Evolutionary conservation across 2,113 vertebrate species (phyloP), one percentile per base, ranked within the genome.

Genomic region (Tragelaphus strepsiceros): DNA sequence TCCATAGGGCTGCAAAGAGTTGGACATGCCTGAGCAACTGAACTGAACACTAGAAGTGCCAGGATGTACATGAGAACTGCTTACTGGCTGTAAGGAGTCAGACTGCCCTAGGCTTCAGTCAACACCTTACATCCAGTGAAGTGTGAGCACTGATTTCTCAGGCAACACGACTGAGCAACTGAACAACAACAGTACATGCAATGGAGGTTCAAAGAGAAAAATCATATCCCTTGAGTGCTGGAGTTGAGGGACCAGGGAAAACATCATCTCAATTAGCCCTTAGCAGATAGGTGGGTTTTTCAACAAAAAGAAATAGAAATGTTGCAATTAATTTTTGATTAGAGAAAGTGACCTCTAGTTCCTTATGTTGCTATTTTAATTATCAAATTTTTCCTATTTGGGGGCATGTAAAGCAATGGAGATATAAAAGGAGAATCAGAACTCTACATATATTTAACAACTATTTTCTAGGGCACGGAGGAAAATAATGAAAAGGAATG

Each of bases 401-500:
- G 53, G 22, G 6, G 14, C 53, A 97, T 78, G 71, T 88, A 95
- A 92, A 83, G 59, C 9, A 97, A 80, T 56, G 28, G n/a, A 71
- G 71, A 5, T 22, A 77, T 64, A 97, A 94, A 88, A 30, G 22
- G 39, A 81, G 39, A 90, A 84, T 90, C 56, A 80, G 62, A 94
- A 92, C 56, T 28, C 77, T 94, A 26, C 10, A 62, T 12, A 88
- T 80, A 61, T 54, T 92, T 53, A 93, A 88, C 7, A 4, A 77
- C 32, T 35, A 49, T 94, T 95, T 81, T 39, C 26, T 81, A 94
- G 53, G 80, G 49, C 88, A 96, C n/a, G 32, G 46, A 92, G 58
- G 49, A 91, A 93, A 89, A 89, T 56, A 96, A 95, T 56, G 35
- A 87, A 88, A 96, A 53, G 24, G 80, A 54, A 96, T 74, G 54